phyloP scores from a whole-genome alignment of 2,888 invertebrate species.

The Oxyscelio sp. region DNA sequence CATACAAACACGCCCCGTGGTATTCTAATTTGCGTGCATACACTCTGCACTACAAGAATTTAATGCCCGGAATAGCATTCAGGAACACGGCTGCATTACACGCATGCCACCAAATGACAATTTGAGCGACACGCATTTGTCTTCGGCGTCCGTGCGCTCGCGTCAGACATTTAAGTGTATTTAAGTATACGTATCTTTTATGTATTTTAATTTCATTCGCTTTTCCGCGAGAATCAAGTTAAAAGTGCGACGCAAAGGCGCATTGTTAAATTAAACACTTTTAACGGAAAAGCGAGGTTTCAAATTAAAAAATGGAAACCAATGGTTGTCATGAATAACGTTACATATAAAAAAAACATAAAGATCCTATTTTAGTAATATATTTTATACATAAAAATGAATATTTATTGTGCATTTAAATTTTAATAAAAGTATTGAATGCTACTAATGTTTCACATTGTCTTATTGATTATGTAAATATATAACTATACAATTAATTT shows the following conservation, averaged over 20 bases:
- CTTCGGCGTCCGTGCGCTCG: slow-evolving; percentile 16
- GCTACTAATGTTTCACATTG: no score
- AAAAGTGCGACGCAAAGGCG: not conserved
- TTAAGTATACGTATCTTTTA: slow-evolving; percentile 34
- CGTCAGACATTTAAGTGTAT: slow-evolving; percentile 39
- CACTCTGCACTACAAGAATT: slow-evolving; percentile 80
- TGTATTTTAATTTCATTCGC: slow-evolving; percentile 11
- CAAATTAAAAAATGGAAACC: not conserved
- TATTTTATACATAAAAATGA: no score
- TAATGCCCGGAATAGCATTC: slow-evolving; percentile 83
- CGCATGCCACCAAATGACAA: slow-evolving; percentile 67
- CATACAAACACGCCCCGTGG: slow-evolving; percentile 57
- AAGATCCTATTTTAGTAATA: no score
- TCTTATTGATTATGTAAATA: no score
- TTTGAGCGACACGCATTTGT: slow-evolving; percentile 53
- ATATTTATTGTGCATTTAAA: no score
- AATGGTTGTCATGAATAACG: no score
- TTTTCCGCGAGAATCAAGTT: not conserved
- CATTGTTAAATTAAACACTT: not conserved
- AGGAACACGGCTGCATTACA: slow-evolving; percentile 61
- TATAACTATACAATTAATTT: no score
- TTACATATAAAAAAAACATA: no score
- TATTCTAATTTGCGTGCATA: slow-evolving; percentile 77
- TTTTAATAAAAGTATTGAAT: no score
- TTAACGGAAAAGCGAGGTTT: no score